Percentiles rank a stretch among this genome's conserved stretches.
Conservation (phyloP, 2,797 vertebrate species). For the Myripristis jacobus region DNA sequence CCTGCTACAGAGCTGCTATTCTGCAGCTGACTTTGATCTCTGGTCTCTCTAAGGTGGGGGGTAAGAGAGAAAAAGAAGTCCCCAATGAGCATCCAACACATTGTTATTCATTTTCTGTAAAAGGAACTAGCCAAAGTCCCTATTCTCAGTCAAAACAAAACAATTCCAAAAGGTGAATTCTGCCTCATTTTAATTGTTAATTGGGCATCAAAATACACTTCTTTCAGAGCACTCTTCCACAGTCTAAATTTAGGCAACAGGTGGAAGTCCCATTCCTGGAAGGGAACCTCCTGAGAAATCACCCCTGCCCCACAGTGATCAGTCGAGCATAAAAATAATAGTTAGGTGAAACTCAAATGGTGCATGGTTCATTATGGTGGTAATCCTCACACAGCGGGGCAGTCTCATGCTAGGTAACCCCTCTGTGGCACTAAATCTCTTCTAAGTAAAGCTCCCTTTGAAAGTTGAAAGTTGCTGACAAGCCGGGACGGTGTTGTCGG, state of each 20-base stretch:
- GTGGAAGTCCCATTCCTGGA: conserved; percentile 73
- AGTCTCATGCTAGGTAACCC: conserved; percentile 63
- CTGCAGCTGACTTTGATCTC: neutral
- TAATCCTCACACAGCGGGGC: conserved; percentile 71
- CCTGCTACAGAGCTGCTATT: neutral
- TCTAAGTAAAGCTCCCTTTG: conserved; percentile 59
- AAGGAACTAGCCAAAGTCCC: conserved; percentile 34
- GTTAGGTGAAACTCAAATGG: conserved; percentile 73
- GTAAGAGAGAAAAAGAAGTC: conserved; percentile 13
- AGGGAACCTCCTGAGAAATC: conserved; percentile 76
- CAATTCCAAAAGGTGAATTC: conserved; percentile 16
- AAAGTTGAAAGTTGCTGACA: conserved; percentile 65
- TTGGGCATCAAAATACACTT: conserved; percentile 19
- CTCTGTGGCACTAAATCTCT: conserved; percentile 69
- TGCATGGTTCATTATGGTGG: conserved; percentile 68
- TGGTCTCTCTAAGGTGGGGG: conserved; percentile 25
- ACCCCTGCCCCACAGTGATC: conserved; percentile 46
- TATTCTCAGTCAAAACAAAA: conserved; percentile 11
- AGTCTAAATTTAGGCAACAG: conserved; percentile 71
- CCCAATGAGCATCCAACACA: conserved; percentile 6
- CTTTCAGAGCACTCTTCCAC: conserved; percentile 8
- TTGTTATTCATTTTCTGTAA: conserved; percentile 48
- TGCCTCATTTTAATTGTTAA: conserved; percentile 18
- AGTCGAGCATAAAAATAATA: conserved; percentile 78
- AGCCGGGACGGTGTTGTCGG: conserved; percentile 26